phyloP scores from a whole-genome alignment of 2,797 vertebrate species.

The Gobionotothen gibberifrons region DNA sequence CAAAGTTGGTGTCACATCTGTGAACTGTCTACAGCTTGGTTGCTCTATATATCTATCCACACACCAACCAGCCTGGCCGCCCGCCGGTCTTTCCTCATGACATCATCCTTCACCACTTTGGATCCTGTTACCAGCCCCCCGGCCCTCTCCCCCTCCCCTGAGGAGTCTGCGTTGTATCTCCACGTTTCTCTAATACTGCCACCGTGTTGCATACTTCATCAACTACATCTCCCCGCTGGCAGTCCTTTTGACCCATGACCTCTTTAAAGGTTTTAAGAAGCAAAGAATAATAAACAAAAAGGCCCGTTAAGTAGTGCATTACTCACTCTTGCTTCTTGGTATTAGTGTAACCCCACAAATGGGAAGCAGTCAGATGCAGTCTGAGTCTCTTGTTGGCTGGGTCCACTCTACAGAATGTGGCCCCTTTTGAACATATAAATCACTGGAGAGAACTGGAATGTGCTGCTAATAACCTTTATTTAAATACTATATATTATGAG shows the following conservation, averaged over 20 bases:
- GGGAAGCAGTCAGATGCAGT: slow-evolving; percentile 27
- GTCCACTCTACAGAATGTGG: slow-evolving; percentile 25
- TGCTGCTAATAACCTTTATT: not conserved
- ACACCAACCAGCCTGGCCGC: slow-evolving; percentile 18
- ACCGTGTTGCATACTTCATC: slow-evolving; percentile 58
- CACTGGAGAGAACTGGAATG: slow-evolving; percentile 2
- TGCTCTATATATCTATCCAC: slow-evolving; percentile 44
- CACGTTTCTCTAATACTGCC: slow-evolving; percentile 48
- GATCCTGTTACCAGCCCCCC: slow-evolving; percentile 52
- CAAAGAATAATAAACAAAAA: slow-evolving; percentile 74
- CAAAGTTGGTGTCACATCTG: slow-evolving; percentile 21
- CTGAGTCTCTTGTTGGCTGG: slow-evolving; percentile 13
- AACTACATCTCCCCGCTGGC: slow-evolving; percentile 51
- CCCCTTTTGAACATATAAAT: slow-evolving; percentile 21
- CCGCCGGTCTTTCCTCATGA: slow-evolving; percentile 61
- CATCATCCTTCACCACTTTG: slow-evolving; percentile 64
- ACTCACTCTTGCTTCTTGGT: slow-evolving; percentile 35
- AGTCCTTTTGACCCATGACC: slow-evolving; percentile 67
- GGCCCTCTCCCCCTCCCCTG: slow-evolving; percentile 26
- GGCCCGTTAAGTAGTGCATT: slow-evolving; percentile 37
- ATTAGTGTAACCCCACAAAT: slow-evolving; percentile 32
- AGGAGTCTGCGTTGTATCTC: slow-evolving; percentile 42
- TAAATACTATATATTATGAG: slow-evolving; percentile 3
- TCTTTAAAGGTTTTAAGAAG: slow-evolving; percentile 67
- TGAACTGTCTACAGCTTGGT: slow-evolving; percentile 30